phyloP scores from a whole-genome alignment of 2,113 vertebrate species.

The Lophius piscatorius region DNA sequence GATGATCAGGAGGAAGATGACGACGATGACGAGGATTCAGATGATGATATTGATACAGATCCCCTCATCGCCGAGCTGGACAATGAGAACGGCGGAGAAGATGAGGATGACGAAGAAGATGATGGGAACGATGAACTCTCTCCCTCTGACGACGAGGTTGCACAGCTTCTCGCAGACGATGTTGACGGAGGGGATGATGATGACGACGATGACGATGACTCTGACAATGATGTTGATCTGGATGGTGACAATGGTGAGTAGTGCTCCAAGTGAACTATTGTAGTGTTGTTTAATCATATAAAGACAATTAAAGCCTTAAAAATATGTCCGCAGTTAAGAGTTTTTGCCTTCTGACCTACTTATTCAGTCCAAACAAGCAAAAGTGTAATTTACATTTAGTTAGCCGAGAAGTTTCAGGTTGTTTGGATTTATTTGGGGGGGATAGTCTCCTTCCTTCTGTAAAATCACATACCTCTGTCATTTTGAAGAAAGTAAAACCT shows the following conservation, averaged over 20 bases:
- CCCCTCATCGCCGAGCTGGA: constrained; percentile 91
- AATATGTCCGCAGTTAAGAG: no score
- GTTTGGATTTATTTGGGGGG: no score
- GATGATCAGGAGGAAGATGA: constrained; percentile 92
- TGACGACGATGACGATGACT: constrained; percentile 79
- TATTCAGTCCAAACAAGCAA: no score
- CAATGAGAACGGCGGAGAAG: constrained; percentile 87
- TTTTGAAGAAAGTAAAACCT: no score
- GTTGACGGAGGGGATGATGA: constrained; percentile 90
- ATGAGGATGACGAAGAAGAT: constrained; percentile 89
- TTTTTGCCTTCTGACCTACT: no score
- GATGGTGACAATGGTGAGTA: constrained; percentile 94
- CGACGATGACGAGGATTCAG: constrained; percentile 92
- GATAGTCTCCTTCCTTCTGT: no score
- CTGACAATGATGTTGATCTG: constrained; percentile 84
- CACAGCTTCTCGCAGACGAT: constrained; percentile 90
- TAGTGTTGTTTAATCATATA: background rate
- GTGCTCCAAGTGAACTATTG: background rate
- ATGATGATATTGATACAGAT: constrained; percentile 94
- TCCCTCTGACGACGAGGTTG: constrained; percentile 92
- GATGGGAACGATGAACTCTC: constrained; percentile 93
- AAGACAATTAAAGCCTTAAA: no score
- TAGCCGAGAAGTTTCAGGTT: no score
- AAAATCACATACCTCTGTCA: no score
- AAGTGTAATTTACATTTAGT: no score